Conservation (phyloP, 1,140 invertebrate species). For the Cotesia typhae region DNA sequence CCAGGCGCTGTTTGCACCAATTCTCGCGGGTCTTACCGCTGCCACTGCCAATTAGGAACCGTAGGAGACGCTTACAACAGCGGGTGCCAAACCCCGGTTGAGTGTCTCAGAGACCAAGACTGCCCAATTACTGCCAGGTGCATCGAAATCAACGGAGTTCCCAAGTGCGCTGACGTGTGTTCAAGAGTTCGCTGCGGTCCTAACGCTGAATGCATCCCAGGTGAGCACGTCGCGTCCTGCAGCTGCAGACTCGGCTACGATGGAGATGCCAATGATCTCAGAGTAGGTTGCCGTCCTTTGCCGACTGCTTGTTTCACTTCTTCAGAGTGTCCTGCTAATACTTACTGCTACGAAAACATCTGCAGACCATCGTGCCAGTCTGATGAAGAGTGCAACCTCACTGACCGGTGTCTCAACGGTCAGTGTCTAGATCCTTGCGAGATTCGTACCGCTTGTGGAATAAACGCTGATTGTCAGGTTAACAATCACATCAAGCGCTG, state of each 20-base stretch:
- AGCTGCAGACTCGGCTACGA: conserved; percentile 80
- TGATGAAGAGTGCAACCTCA: conserved; percentile 80
- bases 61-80: conserved; percentile 85
- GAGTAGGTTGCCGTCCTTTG: conserved; percentile 79
- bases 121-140: conserved; percentile 83
- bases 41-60: conserved; percentile 77
- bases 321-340: conserved; percentile 78
- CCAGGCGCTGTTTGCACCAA: conserved; percentile 84
- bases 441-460: conserved; percentile 80
- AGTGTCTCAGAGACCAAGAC: conserved; percentile 79
- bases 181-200: conserved; percentile 77
- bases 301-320: conserved; percentile 76
- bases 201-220: conserved; percentile 82
- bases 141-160: conserved; percentile 71
- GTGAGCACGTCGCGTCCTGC: conserved; percentile 78
- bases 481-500: conserved; percentile 81
- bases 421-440: conserved; percentile 88
- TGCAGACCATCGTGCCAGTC: conserved; percentile 83
- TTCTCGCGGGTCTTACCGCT: conserved; percentile 81
- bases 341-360: conserved; percentile 82
- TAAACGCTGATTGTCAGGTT: conserved; percentile 85
- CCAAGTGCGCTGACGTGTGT: conserved; percentile 86
- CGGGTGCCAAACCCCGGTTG: conserved; percentile 79
- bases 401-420: conserved; percentile 82
- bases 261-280: conserved; percentile 75